Base-by-base conservation (phyloP, 2,888 invertebrate species). In the Phaonia tiefii region DNA sequence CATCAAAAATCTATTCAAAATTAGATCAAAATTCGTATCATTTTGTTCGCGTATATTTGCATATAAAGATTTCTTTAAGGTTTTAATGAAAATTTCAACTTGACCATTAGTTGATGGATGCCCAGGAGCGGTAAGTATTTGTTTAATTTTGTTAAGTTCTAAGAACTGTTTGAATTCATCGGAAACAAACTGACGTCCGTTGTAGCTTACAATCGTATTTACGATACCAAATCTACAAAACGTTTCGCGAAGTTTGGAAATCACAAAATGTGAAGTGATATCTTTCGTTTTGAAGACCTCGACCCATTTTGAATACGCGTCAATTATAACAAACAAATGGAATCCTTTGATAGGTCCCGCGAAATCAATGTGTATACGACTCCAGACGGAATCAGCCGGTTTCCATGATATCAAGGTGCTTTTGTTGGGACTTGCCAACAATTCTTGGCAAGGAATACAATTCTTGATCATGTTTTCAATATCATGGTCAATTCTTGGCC, bases 41-140 rank as follows among this genome's bases (percentile, higher is more conserved):
- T 20, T 49, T 49, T 20, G 8, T 49, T 17, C 8, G 20, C 1
- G 10, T 49, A 3, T 20, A 7, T 11, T 46, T 46, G 46, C 46
- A n/a, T n/a, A n/a, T n/a, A n/a, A 39, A 8, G 79, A 79, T 46
- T 77, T 80, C 65, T 86, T 86, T 39, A 85, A 75, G 11, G 83
- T 85, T 74, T 85, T 85, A 1, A 86, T 84, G 49, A 82, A 83
- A 22, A 85, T 31, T 8, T 31, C 31, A 31, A 8, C 31, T 8
- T 31, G 31, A 8, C 31, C 31, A 31, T 31, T 31, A 3, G 31
- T 31, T 5, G 31, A 3, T 31, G 31, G 31, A 31, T 31, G 31
- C 3, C 31, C 31, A 5, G 31, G 31, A 31, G 31, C 31, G 4
- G 31, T 31, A 31, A 3, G 8, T 8, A 31, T 8, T 5, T 31